Base-by-base conservation (phyloP, 2,797 vertebrate species). In the Sebastes kiyomatsui region DNA sequence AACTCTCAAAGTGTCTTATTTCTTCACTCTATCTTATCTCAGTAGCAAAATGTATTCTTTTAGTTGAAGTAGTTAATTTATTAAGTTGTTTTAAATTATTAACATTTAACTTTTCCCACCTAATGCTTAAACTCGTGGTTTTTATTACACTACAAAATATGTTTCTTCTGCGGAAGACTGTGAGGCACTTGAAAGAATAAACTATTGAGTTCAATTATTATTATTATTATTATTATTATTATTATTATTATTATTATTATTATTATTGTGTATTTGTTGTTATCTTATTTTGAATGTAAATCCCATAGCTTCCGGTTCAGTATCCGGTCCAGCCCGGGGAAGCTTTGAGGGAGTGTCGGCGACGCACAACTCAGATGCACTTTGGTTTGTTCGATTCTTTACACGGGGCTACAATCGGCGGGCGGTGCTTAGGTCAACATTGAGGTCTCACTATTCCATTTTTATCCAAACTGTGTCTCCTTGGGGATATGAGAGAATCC, bases 321-420 rank as follows among this genome's bases (percentile, higher is more conserved):
- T 4, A 79, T 87, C 80, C 79, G 28, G 90, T 92, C 92, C 91
- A 81, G 85, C 28, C 33, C 55, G 82, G 65, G 52, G 82, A 78
- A 33, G 52, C 33, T 67, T 38, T 8, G 85, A 92, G 84, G 89
- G 91, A 90, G 90, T 87, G 92, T 94, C 88, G 54, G 84, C 69
- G 67, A 78, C 61, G 30, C 72, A 33, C 58, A 16, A 55, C 58
- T 61, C 58, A 11, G 60, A 30, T n/a, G 4, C 14, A 22, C 22
- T 38, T 7, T 0, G 23, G 25, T 22, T 4, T 1, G 61, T 35
- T 89, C n/a, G 75, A 58, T 86, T 86, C 25, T 1, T 3, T 0
- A 6, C 25, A 66, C 2, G 0, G 20, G 25, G 38, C 25, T 38
- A 11, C 7, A 69, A 25, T 30, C 2, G 13, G 66, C 42, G 85